These are phyloP conservation scores for Thymallus thymallus DNA, from an alignment of 2,113 vertebrate species.

Conservation along the genomic window DNA sequence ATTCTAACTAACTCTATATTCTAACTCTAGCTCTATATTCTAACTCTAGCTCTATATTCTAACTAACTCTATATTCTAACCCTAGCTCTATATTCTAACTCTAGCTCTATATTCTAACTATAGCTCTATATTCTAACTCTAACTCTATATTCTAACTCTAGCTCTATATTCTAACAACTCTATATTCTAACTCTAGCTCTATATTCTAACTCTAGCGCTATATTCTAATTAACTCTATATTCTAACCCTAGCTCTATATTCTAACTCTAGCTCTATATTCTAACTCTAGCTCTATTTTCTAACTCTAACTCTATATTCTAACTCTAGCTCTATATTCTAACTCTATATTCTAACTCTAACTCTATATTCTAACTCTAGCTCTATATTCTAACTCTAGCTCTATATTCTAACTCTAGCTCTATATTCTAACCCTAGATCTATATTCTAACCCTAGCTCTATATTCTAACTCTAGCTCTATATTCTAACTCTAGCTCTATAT, in stretches of 20 bases:
- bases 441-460: conserved; percentile 46
- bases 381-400: conserved; percentile 24
- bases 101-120: conserved; percentile 3
- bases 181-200: conserved; percentile 3
- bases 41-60: conserved; percentile 8
- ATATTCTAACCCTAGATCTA: not conserved
- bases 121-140: conserved; percentile 28
- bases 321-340: conserved; percentile 42
- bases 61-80: conserved; percentile 17
- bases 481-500: conserved; percentile 1
- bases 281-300: conserved; percentile 6
- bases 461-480: not conserved
- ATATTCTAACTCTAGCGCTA: not conserved
- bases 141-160: conserved; percentile 24
- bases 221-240: conserved; percentile 45
- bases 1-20: conserved; percentile 42
- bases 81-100: conserved; percentile 29
- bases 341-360: not conserved
- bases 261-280: no score
- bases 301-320: conserved; percentile 10
- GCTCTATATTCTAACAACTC: not conserved
- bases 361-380: conserved; percentile 35
- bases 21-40: not conserved
- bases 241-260: not conserved
- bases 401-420: conserved; percentile 3